Evolutionary conservation across 2,888 invertebrate genomes (phyloP).

Genomic region (Stenotaenia linearis): DNA sequence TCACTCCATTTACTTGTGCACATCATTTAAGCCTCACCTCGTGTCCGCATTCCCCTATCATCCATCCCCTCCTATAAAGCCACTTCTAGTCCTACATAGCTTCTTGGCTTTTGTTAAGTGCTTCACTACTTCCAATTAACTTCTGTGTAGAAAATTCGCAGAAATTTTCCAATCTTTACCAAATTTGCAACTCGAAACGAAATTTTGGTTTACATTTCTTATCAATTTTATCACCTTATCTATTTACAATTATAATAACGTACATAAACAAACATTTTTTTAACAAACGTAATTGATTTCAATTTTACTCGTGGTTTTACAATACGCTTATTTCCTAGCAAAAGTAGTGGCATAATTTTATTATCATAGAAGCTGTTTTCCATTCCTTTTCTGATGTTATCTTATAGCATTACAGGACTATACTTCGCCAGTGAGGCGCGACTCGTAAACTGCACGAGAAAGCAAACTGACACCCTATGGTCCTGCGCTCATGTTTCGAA

Average conservation of each 20-base stretch:
- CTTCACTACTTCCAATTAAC: conserved; percentile 21
- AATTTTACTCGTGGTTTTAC: background rate
- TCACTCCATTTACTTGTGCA: conserved; percentile 1
- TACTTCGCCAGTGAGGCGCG: conserved; percentile 26
- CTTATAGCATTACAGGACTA: conserved; percentile 23
- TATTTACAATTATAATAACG: too few species aligned
- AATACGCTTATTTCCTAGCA: background rate
- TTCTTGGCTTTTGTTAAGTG: conserved; percentile 24
- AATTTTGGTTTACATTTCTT: too few species aligned
- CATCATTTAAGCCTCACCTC: conserved; percentile 8
- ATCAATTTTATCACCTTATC: background rate
- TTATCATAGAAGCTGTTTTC: conserved; percentile 2
- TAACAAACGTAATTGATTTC: too few species aligned
- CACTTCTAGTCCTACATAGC: conserved; percentile 5
- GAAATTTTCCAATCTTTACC: too few species aligned
- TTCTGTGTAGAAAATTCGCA: too few species aligned
- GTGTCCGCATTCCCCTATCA: conserved; percentile 9
- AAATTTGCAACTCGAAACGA: too few species aligned
- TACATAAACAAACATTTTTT: too few species aligned
- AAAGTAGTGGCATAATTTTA: conserved; percentile 4
- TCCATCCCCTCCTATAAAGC: background rate
- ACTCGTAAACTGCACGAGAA: conserved; percentile 26
- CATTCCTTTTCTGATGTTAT: conserved; percentile 10
- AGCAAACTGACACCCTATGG: conserved; percentile 26
- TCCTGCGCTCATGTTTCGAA: conserved; percentile 15